Evolutionary conservation across 2,888 invertebrate species (phyloP), one percentile per base, ranked within the genome.

Genomic region (Chrysodeixis includens): DNA sequence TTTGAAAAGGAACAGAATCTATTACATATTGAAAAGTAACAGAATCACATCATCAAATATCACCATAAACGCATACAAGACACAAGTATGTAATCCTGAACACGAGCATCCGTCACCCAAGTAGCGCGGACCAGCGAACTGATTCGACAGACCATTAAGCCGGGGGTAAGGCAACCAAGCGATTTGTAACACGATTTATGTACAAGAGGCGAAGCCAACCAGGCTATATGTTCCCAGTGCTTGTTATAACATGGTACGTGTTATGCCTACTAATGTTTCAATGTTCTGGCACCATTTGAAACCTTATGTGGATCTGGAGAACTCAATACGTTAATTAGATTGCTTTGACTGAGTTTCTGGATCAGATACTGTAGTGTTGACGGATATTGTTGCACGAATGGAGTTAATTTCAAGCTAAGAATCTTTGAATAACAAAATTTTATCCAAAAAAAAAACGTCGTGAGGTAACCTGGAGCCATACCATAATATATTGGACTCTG

Each of bases 181-280:
- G 81, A 79, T 86, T 83, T 80, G 82, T 76, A 73, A 59, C 76
- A 78, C 76, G 82, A 86, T 86, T 84, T 86, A 86, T 85, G 82
- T 77, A 71, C 54, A 66, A 71, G 26, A 59, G 51, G 65, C 69
- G 65, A 63, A 69, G 76, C 55, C 60, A 54, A 71, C 66, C 63
- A 66, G 22, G 74, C 78, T 83, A 81, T 81, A 72, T 74, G 71
- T 74, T 75, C 61, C 66, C 57, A 70, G 22, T 55, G 55, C 54
- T 20, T 58, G 61, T 73, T 68, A 69, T 60, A 62, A 64, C 49
- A 52, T 59, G 60, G 35, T 53, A 46, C 20, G 53, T 65, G 20
- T 30, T 20, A 10, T 58, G 35, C 35, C 56, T 69, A 46, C 49
- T 60, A 74, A 74, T 63, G 32, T 70, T 40, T 40, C 40, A 35